Evolutionary conservation across 2,888 invertebrate species (phyloP).

Genomic region (Melieria crassipennis): DNA sequence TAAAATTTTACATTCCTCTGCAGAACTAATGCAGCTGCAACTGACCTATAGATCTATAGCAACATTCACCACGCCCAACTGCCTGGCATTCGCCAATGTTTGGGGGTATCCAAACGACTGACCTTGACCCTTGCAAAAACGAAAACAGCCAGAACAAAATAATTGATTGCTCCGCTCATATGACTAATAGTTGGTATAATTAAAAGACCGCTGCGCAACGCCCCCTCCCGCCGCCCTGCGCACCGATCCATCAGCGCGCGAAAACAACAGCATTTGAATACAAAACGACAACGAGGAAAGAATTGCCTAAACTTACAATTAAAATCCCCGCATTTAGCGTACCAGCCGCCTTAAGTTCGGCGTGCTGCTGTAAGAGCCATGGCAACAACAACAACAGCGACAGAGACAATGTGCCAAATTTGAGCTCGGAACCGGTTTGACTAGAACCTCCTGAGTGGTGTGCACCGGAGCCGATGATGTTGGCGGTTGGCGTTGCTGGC

Average conservation of each 20-base stretch:
- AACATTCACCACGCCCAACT: not conserved
- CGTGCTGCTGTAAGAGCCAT: slow-evolving; percentile 5
- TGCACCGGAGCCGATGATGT: slow-evolving; percentile 9
- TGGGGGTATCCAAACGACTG: slow-evolving; percentile 16
- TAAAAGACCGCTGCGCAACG: too few species aligned
- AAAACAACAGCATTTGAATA: too few species aligned
- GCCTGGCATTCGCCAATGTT: slow-evolving; percentile 12
- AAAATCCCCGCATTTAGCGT: slow-evolving; percentile 1
- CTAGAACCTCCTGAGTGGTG: slow-evolving; percentile 8
- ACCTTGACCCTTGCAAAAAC: slow-evolving; percentile 25
- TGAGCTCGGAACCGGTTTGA: slow-evolving; percentile 26
- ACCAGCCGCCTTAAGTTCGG: not conserved
- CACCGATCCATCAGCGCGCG: too few species aligned
- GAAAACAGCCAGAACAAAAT: not conserved
- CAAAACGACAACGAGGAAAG: too few species aligned
- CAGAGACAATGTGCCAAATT: slow-evolving; percentile 20
- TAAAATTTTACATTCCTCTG: not conserved
- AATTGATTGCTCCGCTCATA: too few species aligned
- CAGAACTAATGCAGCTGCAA: not conserved
- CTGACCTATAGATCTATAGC: not conserved
- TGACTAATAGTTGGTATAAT: too few species aligned
- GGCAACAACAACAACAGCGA: not conserved
- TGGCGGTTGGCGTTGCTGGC: slow-evolving; percentile 4
- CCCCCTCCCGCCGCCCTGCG: too few species aligned
- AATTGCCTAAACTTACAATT: not conserved